Evolutionary conservation across 2,797 vertebrate genomes (phyloP).

Genomic region (Orientallactaga sibirica): DNA sequence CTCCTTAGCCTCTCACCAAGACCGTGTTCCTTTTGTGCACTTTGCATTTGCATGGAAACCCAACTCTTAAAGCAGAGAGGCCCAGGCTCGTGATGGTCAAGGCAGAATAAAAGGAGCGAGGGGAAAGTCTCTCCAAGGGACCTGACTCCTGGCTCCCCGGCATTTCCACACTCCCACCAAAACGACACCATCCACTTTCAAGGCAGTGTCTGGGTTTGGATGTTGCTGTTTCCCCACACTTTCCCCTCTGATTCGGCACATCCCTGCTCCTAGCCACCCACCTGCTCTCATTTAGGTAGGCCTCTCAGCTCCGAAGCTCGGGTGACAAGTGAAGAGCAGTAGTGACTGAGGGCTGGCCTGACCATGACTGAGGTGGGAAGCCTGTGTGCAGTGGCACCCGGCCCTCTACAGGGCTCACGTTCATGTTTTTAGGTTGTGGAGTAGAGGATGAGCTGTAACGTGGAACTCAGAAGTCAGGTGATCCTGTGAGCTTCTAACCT

Average conservation of each 20-base stretch:
- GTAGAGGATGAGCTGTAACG: background rate
- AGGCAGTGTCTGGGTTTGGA: background rate
- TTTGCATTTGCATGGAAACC: background rate
- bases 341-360: background rate
- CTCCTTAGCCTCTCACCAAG: background rate
- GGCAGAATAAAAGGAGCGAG: background rate
- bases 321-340: background rate
- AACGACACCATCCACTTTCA: background rate
- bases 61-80: background rate
- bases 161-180: background rate
- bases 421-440: background rate
- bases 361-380: no score
- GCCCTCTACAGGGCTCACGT: background rate
- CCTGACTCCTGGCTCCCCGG: background rate
- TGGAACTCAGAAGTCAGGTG: background rate
- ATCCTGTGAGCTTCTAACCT: background rate
- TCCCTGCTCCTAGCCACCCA: background rate
- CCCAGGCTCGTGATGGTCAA: background rate
- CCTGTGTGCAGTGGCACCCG: accelerated
- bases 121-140: background rate
- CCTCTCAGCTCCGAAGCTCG: background rate
- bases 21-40: background rate
- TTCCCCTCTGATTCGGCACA: background rate
- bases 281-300: constrained; percentile 15
- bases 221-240: background rate